Evolutionary conservation across 2,888 invertebrate species (phyloP), one percentile per base, ranked within the genome.

Genomic region (Rambutsinella grinnellia): DNA sequence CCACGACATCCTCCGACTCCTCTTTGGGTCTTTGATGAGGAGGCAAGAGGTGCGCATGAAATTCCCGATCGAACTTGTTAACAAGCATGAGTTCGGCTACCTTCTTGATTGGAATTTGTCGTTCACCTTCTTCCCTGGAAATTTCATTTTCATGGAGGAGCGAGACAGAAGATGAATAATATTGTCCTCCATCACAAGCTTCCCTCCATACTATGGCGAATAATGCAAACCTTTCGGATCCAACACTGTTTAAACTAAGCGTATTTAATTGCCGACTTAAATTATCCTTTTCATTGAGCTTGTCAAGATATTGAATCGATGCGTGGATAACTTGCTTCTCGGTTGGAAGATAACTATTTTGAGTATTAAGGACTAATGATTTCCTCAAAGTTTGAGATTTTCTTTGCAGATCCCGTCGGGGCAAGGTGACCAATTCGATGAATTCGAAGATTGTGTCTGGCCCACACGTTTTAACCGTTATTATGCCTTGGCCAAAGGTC

Each of bases 41-140:
- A 19, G 80, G 78, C 1, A 82, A 61, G n/a, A 82, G 49, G 63
- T 80, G 78, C 27, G 78, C 65, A n/a, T 66, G 68, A 19, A 80
- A 62, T 51, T 76, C 74, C 8, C 67, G 62, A 0, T 78, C 67
- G 23, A 54, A 81, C 67, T 69, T 71, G 54, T 62, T 75, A 36
- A 63, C 54, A 3, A 53, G 27, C 56, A 62, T 46, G 21, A 69
- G 26, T 65, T 75, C 69, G 5, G 27, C 23, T 21, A 72, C 46
- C 47, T 75, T 74, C n/a, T 23, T 46, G 47, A 65, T 10, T 19
- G 15, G n/a, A n/a, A 60, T n/a, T 51, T 57, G 26, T 51, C 19
- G 28, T 46, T 47, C 53, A 44, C 51, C 60, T 51, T 65, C 65
- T 54, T 19, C 3, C 21, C 23, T 6, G 23, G 54, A 6, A 10